phyloP scores from a whole-genome alignment of 2,797 vertebrate species.

The Poeciliopsis turneri region DNA sequence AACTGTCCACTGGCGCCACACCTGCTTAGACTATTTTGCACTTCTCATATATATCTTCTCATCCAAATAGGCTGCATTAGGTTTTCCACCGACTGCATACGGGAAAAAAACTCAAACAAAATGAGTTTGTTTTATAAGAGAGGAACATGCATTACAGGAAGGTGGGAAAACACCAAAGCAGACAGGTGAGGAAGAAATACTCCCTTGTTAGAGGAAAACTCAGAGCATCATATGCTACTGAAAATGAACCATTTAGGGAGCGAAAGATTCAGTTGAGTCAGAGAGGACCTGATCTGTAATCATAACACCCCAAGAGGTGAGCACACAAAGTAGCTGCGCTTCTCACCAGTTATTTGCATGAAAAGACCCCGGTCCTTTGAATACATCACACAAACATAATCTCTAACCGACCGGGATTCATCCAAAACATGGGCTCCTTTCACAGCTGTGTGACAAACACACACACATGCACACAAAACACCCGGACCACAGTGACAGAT shows the following conservation, averaged over 20 bases:
- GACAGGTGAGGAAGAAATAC: conserved; percentile 44
- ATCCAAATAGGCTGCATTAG: conserved; percentile 9
- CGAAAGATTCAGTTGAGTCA: conserved; percentile 26
- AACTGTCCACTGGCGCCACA: neutral
- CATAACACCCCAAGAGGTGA: conserved; percentile 1
- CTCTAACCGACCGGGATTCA: neutral
- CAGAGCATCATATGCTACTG: conserved; percentile 7
- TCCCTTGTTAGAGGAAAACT: conserved; percentile 25
- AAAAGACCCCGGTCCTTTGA: conserved; percentile 2
- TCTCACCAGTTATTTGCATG: conserved; percentile 19
- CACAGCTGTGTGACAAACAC: neutral
- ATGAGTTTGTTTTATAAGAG: conserved; percentile 17
- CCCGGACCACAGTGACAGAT: neutral
- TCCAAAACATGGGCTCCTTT: neutral
- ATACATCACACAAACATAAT: conserved; percentile 1
- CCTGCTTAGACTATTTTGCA: neutral
- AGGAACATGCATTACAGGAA: conserved; percentile 20
- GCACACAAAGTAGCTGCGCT: neutral
- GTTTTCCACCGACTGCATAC: conserved; percentile 40
- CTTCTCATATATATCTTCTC: neutral
- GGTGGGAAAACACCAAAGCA: conserved; percentile 20
- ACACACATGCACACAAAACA: neutral
- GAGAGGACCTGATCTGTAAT: conserved; percentile 2
- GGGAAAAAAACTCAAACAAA: conserved; percentile 14
- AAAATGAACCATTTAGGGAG: neutral